These are phyloP conservation scores for Rhinogobius similis DNA, from an alignment of 2,113 vertebrate genomes.

Conservation along the genomic window DNA sequence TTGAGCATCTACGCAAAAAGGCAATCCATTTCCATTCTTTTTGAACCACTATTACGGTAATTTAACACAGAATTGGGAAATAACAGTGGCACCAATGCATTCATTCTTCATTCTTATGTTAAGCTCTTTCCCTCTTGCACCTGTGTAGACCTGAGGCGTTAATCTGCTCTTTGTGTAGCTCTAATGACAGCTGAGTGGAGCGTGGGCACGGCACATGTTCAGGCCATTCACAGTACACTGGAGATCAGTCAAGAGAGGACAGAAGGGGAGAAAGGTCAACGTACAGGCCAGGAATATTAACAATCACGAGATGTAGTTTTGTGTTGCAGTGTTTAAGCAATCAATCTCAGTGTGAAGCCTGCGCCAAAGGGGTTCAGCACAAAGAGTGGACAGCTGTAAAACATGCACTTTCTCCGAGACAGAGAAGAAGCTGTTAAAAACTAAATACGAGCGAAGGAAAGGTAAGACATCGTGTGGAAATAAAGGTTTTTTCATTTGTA, in stretches of 20 bases:
- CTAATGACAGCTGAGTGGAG: constrained; percentile 49
- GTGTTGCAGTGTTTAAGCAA: not conserved
- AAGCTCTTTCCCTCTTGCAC: constrained; percentile 55
- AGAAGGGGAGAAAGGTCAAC: not conserved
- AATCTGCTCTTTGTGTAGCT: constrained; percentile 42
- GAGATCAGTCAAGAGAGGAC: not conserved
- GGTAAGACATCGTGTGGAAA: too few species aligned
- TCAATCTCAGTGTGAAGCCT: not conserved
- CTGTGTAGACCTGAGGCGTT: constrained; percentile 40
- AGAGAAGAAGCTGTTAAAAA: too few species aligned
- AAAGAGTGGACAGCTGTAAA: not conserved
- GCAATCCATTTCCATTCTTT: constrained; percentile 51
- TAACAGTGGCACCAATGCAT: constrained; percentile 34
- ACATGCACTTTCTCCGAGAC: not conserved
- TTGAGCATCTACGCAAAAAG: constrained; percentile 24
- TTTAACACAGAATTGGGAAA: constrained; percentile 9
- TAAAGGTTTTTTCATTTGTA: too few species aligned
- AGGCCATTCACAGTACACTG: constrained; percentile 8
- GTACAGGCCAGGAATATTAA: not conserved
- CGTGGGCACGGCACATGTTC: constrained; percentile 16
- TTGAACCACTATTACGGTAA: constrained; percentile 21
- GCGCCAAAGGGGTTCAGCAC: not conserved
- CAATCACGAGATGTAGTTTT: not conserved
- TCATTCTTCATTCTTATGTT: constrained; percentile 53
- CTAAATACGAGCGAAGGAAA: too few species aligned